phyloP scores from a whole-genome alignment of 2,888 invertebrate species.

The Drosophila suboccidentalis region DNA sequence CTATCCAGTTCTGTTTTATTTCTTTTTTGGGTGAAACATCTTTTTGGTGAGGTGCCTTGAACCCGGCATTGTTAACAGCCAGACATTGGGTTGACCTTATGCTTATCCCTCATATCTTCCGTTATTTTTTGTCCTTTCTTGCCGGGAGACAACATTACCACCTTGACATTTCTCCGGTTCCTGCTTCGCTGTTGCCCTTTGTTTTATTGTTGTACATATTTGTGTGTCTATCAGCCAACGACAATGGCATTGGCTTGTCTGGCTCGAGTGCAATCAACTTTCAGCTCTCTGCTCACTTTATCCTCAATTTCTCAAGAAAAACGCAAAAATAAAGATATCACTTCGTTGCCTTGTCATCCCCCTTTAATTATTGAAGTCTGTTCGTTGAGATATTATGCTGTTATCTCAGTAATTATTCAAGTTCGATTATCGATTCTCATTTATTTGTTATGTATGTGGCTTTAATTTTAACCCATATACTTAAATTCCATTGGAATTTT shows the following conservation, averaged over 20 bases:
- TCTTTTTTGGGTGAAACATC: not conserved
- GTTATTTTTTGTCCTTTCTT: slow-evolving; percentile 3
- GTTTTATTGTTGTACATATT: slow-evolving; percentile 29
- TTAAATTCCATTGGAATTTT: slow-evolving; percentile 13
- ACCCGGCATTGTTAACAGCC: slow-evolving; percentile 29
- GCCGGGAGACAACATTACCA: slow-evolving; percentile 25
- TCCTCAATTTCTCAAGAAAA: slow-evolving; percentile 23
- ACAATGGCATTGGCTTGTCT: slow-evolving; percentile 62
- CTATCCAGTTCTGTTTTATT: not conserved
- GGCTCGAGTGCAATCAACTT: slow-evolving; percentile 58
- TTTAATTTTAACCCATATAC: not conserved
- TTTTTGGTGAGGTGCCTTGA: slow-evolving; percentile 25
- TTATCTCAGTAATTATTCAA: slow-evolving; percentile 7
- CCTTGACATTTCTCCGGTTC: slow-evolving; percentile 18
- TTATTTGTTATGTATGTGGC: not conserved
- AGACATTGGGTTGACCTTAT: slow-evolving; percentile 27
- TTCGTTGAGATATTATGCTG: not conserved
- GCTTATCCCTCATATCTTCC: slow-evolving; percentile 22
- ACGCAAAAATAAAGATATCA: slow-evolving; percentile 1
- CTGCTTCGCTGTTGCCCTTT: slow-evolving; percentile 37
- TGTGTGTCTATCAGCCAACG: slow-evolving; percentile 45
- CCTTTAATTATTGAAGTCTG: slow-evolving; percentile 3
- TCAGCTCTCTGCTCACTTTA: slow-evolving; percentile 21
- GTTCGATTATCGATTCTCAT: slow-evolving; percentile 7
- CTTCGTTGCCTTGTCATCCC: not conserved